Evolutionary conservation across 2,888 invertebrate species (phyloP), one percentile per base, ranked within the genome.

Genomic region (Antitype chi): DNA sequence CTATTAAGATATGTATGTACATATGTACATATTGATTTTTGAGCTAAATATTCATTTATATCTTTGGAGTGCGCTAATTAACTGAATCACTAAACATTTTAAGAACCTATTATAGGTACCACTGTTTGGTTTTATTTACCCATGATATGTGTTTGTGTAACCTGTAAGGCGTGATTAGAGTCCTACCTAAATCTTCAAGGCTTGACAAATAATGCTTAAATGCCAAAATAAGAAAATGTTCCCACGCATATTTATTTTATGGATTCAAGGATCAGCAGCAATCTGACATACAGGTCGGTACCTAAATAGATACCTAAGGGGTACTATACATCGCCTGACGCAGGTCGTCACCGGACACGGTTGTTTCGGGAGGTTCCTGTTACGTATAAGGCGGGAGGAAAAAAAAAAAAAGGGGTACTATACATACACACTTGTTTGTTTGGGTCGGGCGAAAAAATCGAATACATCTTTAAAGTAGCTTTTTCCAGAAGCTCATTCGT

Each of bases 11-110:
- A 47, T 13, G 11, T 38, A 38, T 38, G 38, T 38, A 38, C 38
- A 38, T 38, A 38, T 57, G n/a, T n/a, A n/a, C n/a, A 5, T 23
- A 23, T 38, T 38, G 57, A 57, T 15, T 70, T 70, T 59, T 1
- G 7, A 17, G n/a, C 25, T 53, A 9, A 53, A 32, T 38, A 32
- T 17, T n/a, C n/a, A 11, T 7, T 25, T 9, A 38, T 17, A 52
- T 32, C 28, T 78, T 74, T 64, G 77, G 75, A 77, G 52, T 28
- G 64, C 55, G 83, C 28, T 80, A 80, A 85, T 78, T 76, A 57
- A n/a, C 23, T 47, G 55, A 70, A 60, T 60, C 55, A 76, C 77
- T 79, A 70, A 66, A 66, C 49, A 38, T 57, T 55, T 66, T 43
- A 43, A 43, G 9, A 43, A 9, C 43, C 43, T 43, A 43, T 81